Evolutionary conservation across 2,113 vertebrate species (phyloP).

Genomic region (Tapirus terrestris): DNA sequence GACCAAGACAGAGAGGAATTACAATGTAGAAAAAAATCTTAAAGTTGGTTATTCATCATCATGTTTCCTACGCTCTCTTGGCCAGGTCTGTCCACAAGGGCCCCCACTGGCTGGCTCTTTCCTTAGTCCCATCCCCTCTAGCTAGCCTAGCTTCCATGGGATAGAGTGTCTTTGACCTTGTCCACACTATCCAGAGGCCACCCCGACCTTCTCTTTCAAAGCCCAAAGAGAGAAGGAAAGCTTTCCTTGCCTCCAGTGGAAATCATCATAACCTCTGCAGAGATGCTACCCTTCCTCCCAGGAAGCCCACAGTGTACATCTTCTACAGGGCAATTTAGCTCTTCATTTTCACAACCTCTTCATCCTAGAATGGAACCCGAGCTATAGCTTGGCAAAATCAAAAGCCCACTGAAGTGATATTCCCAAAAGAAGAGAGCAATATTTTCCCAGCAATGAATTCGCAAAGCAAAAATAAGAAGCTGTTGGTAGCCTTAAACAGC

Average conservation of each 20-base stretch:
- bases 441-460: slow-evolving; percentile 42
- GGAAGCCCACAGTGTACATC: neutral
- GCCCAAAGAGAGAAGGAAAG: neutral
- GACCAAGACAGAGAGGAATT: neutral
- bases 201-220: neutral
- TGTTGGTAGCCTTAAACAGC: neutral
- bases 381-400: slow-evolving; percentile 1
- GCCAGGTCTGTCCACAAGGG: neutral
- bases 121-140: neutral
- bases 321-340: neutral
- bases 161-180: neutral
- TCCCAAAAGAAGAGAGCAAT: slow-evolving; percentile 12
- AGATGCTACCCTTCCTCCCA: neutral
- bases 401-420: neutral
- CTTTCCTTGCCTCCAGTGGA: neutral
- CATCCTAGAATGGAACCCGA: slow-evolving; percentile 10
- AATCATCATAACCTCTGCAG: neutral
- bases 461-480: slow-evolving; percentile 24
- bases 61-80: neutral
- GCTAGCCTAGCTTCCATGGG: neutral
- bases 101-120: neutral
- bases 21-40: neutral
- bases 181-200: neutral
- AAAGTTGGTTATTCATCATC: neutral
- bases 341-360: slow-evolving; percentile 8